These are phyloP conservation scores for Tinea semifulvella DNA, from an alignment of 2,888 invertebrate species.

Conservation along the genomic window DNA sequence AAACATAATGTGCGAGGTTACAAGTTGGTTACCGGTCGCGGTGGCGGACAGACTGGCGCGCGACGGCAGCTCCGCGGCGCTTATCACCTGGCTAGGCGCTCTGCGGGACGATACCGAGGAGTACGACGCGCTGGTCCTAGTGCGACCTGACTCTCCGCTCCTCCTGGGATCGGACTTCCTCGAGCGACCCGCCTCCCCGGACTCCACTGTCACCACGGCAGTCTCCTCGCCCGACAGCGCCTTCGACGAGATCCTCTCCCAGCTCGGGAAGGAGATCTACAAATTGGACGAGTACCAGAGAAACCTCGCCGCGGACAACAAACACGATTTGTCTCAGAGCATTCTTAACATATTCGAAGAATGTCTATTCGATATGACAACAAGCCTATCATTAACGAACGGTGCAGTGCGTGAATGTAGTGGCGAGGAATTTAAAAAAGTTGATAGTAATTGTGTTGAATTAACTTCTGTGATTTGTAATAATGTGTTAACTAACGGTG, in stretches of 20 bases:
- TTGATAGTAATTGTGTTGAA: neutral
- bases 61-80: slow-evolving; percentile 40
- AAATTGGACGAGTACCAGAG: slow-evolving; percentile 55
- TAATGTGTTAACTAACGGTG: slow-evolving; percentile 13
- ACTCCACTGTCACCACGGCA: slow-evolving; percentile 25
- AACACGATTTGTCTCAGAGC: slow-evolving; percentile 42
- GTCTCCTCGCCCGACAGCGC: slow-evolving; percentile 34
- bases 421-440: neutral
- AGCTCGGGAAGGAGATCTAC: slow-evolving; percentile 56
- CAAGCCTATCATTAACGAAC: slow-evolving; percentile 3
- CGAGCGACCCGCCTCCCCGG: slow-evolving; percentile 25
- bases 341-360: slow-evolving; percentile 59
- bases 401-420: neutral
- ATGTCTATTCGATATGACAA: slow-evolving; percentile 46
- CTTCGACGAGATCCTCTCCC: slow-evolving; percentile 58
- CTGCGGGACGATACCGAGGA: slow-evolving; percentile 50
- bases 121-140: slow-evolving; percentile 43
- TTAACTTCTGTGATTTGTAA: neutral
- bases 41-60: slow-evolving; percentile 48
- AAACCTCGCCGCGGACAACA: slow-evolving; percentile 35
- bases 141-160: slow-evolving; percentile 27
- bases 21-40: slow-evolving; percentile 62
- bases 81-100: slow-evolving; percentile 51
- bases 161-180: too few species aligned
- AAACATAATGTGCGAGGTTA: slow-evolving; percentile 45